These are phyloP conservation scores for human DNA, from an alignment of 2,113 vertebrate species.

Conservation along the genomic window DNA sequence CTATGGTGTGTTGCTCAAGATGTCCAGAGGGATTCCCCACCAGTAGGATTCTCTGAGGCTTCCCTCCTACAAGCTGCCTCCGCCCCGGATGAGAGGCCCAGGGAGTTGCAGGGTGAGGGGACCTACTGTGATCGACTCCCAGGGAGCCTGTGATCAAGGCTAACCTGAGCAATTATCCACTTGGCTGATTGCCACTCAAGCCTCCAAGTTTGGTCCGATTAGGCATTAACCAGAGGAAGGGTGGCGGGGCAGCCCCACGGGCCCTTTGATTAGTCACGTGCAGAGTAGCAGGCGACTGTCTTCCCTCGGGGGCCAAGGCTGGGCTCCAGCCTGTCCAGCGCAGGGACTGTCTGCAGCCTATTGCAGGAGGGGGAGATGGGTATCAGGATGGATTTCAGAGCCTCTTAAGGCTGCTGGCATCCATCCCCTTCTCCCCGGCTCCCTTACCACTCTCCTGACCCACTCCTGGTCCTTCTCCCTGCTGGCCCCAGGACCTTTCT, in stretches of 20 bases:
- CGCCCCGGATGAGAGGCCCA: neutral
- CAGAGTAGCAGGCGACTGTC: neutral
- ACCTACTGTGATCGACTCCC: neutral
- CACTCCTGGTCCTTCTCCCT: neutral
- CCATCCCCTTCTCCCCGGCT: neutral
- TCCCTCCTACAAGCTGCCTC: neutral
- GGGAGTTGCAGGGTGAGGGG: neutral
- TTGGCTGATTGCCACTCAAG: conserved; percentile 15
- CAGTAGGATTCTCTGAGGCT: neutral
- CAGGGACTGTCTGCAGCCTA: neutral
- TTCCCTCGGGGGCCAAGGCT: neutral
- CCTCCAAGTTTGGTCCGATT: conserved; percentile 67
- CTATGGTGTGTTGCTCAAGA: neutral
- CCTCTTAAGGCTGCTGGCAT: accelerated
- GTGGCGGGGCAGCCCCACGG: conserved; percentile 82
- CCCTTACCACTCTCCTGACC: neutral
- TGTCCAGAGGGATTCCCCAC: neutral
- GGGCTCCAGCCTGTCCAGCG: neutral
- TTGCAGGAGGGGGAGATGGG: neutral
- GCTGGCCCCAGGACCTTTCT: neutral
- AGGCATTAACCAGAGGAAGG: conserved; percentile 82
- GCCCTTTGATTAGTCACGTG: conserved; percentile 70
- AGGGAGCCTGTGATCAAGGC: neutral
- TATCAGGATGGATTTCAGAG: neutral
- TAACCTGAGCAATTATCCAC: conserved; percentile 6